Percentiles rank a stretch among this genome's conserved stretches.
These are phyloP conservation scores for Drosophila stalkeri DNA, from an alignment of 2,888 invertebrate genomes.

Conservation along the genomic window DNA sequence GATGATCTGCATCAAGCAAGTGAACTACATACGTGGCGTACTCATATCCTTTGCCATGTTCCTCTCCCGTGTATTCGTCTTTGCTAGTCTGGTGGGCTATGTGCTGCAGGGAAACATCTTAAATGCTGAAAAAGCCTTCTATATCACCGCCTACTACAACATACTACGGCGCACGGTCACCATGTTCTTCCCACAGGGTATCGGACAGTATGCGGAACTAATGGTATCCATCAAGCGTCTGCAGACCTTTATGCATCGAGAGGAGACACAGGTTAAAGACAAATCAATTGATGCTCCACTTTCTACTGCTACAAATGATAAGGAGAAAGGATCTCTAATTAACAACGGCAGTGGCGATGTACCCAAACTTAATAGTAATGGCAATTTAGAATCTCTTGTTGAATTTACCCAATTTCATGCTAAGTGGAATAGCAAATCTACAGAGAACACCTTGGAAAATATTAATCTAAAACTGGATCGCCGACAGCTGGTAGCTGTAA, in stretches of 20 bases:
- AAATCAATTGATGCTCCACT: slow-evolving; percentile 54
- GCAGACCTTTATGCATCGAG: slow-evolving; percentile 87
- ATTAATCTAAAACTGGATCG: slow-evolving; percentile 88
- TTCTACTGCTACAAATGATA: slow-evolving; percentile 23
- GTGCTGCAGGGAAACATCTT: slow-evolving; percentile 90
- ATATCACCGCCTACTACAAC: slow-evolving; percentile 94
- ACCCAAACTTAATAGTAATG: slow-evolving; percentile 26
- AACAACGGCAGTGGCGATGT: slow-evolving; percentile 36
- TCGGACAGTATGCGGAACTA: slow-evolving; percentile 88
- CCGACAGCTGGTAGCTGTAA: slow-evolving; percentile 88
- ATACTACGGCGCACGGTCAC: slow-evolving; percentile 94
- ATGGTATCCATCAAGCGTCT: slow-evolving; percentile 87
- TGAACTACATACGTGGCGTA: slow-evolving; percentile 91
- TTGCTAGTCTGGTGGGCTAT: slow-evolving; percentile 92
- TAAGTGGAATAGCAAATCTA: slow-evolving; percentile 88
- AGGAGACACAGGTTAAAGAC: slow-evolving; percentile 86
- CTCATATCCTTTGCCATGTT: slow-evolving; percentile 94
- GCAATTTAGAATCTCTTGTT: slow-evolving; percentile 81
- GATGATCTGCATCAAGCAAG: slow-evolving; percentile 89
- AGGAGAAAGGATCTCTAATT: slow-evolving; percentile 46
- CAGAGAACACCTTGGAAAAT: slow-evolving; percentile 88
- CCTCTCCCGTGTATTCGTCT: slow-evolving; percentile 93
- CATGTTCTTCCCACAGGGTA: slow-evolving; percentile 92
- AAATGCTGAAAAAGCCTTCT: slow-evolving; percentile 94
- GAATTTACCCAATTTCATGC: slow-evolving; percentile 88